phyloP scores from a whole-genome alignment of 2,113 vertebrate genomes.

The Proteles cristata region DNA sequence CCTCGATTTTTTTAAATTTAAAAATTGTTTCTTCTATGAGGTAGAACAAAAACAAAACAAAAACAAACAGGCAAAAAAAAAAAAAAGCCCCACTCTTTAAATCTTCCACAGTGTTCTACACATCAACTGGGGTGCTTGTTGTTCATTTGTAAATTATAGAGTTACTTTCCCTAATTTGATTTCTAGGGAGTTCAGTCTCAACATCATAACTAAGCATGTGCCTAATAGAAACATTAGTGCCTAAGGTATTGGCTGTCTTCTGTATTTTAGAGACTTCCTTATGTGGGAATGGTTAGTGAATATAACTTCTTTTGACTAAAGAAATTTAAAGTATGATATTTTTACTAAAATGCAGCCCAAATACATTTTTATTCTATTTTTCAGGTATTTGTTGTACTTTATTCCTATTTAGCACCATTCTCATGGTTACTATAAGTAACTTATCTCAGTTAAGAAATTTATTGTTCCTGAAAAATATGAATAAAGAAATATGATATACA shows the following conservation, averaged over 20 bases:
- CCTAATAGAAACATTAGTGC: background rate
- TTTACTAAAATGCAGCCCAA: no score
- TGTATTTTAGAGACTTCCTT: background rate
- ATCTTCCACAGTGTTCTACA: background rate
- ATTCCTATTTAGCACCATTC: background rate
- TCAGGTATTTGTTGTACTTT: background rate
- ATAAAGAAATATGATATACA: background rate
- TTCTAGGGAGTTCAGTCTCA: background rate
- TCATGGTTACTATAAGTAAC: background rate
- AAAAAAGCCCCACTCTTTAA: background rate
- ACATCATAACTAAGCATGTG: background rate
- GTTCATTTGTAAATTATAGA: background rate
- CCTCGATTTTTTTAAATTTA: background rate
- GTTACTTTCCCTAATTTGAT: background rate
- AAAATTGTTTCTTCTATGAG: background rate
- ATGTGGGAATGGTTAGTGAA: background rate
- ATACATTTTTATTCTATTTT: background rate
- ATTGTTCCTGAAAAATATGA: background rate
- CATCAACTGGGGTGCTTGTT: background rate
- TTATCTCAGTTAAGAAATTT: background rate
- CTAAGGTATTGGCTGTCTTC: background rate
- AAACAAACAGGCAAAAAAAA: no score
- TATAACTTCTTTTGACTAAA: background rate
- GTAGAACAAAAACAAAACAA: background rate
- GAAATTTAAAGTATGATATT: background rate